Evolutionary conservation across 2,888 invertebrate genomes (phyloP), one percentile per base, ranked within the genome.

Genomic region (Pseudococcus viburni): DNA sequence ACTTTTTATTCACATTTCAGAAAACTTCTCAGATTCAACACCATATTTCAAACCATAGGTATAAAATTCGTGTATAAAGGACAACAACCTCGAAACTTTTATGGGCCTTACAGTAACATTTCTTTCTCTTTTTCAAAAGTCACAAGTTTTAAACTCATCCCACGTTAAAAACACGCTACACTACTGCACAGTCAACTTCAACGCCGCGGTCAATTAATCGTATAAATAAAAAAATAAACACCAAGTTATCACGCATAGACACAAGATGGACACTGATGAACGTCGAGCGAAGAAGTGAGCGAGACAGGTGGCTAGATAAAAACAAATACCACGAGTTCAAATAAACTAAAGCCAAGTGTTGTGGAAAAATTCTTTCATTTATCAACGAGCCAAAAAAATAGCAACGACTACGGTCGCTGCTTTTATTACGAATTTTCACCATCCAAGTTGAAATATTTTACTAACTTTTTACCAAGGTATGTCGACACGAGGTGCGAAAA

Each of bases 361-460:
- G 55, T 55, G 55, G 55, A 55, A 55, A n/a, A 55, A 55, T 55
- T 55, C 55, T 55, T 55, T 55, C 55, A 55, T 55, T 55, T 55
- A 55, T 55, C 55, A 55, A 64, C 64, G 64, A 64, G 6, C 19
- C 22, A 19, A 59, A 64, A 64, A 64, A 19, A 64, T n/a, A 55
- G 55, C 55, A 64, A 64, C 22, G 22, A 22, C 64, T 64, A 8
- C 7, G 59, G 7, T 19, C 22, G 9, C 15, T 64, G 19, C 22
- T 19, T 19, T 22, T 64, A 19, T 64, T 64, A 64, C 19, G 22
- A 64, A 64, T 19, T 64, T 19, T 64, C 22, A 3, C 19, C 64
- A 42, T 64, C 64, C 22, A 11, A 64, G 12, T 64, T n/a, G 55
- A 22, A 64, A 64, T 64, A 64, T 64, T 64, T 22, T 12, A 64